Evolutionary conservation across 2,113 vertebrate species (phyloP), one percentile per base, ranked within the genome.

Genomic region (Noctilio leporinus): DNA sequence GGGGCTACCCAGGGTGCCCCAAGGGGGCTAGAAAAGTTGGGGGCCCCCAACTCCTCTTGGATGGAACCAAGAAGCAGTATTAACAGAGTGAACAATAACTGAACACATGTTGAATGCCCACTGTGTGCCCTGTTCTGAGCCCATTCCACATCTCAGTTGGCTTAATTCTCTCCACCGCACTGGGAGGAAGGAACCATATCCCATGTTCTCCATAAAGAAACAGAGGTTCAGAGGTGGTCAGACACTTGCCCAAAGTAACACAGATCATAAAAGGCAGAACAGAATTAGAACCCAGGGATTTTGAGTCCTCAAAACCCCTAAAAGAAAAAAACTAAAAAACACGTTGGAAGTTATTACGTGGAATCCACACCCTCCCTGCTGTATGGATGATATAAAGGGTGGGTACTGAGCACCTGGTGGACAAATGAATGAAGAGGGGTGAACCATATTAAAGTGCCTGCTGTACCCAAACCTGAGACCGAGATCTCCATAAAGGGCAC

Each of bases 391-490:
- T n/a, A 14, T 16, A 24, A 15, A 45, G n/a, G 26, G 10, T 7
- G 1, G 69, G 26, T 4, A 7, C 5, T 4, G 33, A 20, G 19
- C 5, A 17, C n/a, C 4, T 0, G 0, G 38, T 1, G 45, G 28
- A 6, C 5, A 0, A 38, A 64, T 9, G 28, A 33, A n/a, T 2
- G 10, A 11, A 7, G 5, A 22, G 20, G 9, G 5, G 67, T n/a
- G 45, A 40, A 1, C 47, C 2, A 0, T 2, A 3, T 3, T 5
- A 14, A 43, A 86, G 73, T 8, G 5, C 33, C 93, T n/a, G 2
- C 62, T 0, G 0, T 5, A 28, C 8, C 4, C 26, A 6, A 24
- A n/a, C 51, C 22, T 2, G 8, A 49, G 40, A 5, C 51, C 16
- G 0, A 10, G 53, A 49, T 69, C 49, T 28, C 40, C 35, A 4